Evolutionary conservation across 2,797 vertebrate species (phyloP).

Genomic region (Lutjanus campechanus): DNA sequence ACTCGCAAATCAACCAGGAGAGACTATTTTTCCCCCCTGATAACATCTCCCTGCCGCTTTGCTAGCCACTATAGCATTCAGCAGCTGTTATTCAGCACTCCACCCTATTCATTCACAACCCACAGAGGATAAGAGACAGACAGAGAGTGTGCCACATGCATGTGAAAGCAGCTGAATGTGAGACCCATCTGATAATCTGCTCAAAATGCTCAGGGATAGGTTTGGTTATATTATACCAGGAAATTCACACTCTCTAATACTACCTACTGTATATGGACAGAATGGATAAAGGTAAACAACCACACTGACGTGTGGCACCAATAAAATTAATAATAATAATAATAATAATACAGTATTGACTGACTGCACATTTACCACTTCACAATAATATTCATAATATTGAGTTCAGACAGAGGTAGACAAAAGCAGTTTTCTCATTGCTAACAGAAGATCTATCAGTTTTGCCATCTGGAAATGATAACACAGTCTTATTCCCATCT

Average conservation of each 20-base stretch:
- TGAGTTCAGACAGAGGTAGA: too few relatives aligned
- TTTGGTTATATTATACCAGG: conserved; percentile 23
- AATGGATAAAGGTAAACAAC: conserved; percentile 3
- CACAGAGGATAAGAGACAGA: conserved; percentile 59
- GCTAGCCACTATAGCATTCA: conserved; percentile 55
- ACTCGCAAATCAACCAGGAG: conserved; percentile 75
- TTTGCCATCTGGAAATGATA: too few relatives aligned
- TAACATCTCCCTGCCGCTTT: conserved; percentile 63
- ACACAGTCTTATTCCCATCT: too few relatives aligned
- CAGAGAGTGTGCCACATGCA: conserved; percentile 50
- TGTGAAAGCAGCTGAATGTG: conserved; percentile 60
- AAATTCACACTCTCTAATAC: conserved; percentile 3
- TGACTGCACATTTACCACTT: neutral
- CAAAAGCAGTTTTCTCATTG: too few relatives aligned
- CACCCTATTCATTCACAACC: conserved; percentile 59
- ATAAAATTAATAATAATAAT: neutral
- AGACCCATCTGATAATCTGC: conserved; percentile 58
- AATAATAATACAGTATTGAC: too few relatives aligned
- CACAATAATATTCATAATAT: neutral
- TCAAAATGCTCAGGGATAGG: conserved; percentile 32
- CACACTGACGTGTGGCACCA: neutral
- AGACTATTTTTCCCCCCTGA: conserved; percentile 42
- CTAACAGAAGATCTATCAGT: too few relatives aligned
- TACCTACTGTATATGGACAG: neutral
- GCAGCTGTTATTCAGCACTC: conserved; percentile 59